Evolutionary conservation across 1,140 invertebrate species (phyloP).

Genomic region (Antheraea mylitta): DNA sequence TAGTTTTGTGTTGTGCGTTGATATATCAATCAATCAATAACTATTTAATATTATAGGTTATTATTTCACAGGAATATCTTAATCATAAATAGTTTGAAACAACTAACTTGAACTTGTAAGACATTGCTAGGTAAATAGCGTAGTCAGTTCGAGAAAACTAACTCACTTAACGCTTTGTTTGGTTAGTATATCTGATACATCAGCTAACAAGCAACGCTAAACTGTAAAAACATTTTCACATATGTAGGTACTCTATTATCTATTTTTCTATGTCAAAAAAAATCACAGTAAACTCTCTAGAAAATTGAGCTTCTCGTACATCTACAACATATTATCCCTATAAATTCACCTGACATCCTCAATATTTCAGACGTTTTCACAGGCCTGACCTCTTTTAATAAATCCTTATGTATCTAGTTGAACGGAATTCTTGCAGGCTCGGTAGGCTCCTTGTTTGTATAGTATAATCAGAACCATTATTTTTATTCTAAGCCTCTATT

Average conservation of each 20-base stretch:
- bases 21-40: too few species aligned
- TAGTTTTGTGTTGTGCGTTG: too few species aligned
- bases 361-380: slow-evolving; percentile 75
- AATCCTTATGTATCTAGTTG: slow-evolving; percentile 53
- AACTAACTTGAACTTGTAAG: too few species aligned
- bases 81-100: too few species aligned
- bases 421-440: slow-evolving; percentile 25
- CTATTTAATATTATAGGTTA: too few species aligned
- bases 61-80: too few species aligned
- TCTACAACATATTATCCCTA: slow-evolving; percentile 72
- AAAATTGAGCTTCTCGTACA: slow-evolving; percentile 55
- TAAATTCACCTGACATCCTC: slow-evolving; percentile 71
- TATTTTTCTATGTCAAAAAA: slow-evolving; percentile 46
- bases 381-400: slow-evolving; percentile 68
- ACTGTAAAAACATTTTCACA: too few species aligned
- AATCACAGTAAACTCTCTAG: slow-evolving; percentile 57
- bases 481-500: slow-evolving; percentile 2
- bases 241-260: slow-evolving; percentile 15
- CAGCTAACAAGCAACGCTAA: too few species aligned
- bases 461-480: slow-evolving; percentile 1
- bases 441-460: slow-evolving; percentile 22
- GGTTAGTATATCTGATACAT: too few species aligned
- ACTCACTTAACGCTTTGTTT: too few species aligned
- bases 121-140: too few species aligned
- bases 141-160: too few species aligned